Conservation (phyloP, 2,888 invertebrate species). For the Escarpia spicata region DNA sequence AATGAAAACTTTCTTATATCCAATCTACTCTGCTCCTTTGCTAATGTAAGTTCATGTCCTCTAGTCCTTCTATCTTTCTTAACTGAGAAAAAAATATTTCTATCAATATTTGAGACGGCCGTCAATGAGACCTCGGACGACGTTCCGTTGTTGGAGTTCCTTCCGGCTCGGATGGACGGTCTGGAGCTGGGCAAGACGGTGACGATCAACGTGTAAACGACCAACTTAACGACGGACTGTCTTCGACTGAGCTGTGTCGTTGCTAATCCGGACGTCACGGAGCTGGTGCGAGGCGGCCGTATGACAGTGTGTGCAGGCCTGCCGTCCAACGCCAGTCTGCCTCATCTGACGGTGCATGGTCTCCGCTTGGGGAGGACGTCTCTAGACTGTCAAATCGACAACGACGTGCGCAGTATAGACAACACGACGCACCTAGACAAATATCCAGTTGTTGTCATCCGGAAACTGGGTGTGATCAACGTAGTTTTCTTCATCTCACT, state of each 20-base stretch:
- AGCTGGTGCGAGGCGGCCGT: not conserved
- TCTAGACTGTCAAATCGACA: not conserved
- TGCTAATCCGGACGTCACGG: not conserved
- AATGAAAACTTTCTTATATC: too few species aligned
- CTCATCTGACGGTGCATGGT: not conserved
- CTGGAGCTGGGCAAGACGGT: not conserved
- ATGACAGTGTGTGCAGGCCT: constrained; percentile 23
- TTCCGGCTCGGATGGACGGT: not conserved
- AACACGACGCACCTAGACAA: not conserved
- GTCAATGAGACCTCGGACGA: not conserved
- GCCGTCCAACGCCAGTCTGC: not conserved
- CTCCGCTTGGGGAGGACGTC: not conserved
- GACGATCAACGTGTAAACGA: not conserved
- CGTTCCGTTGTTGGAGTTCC: not conserved
- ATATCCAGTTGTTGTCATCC: not conserved
- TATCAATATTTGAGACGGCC: too few species aligned
- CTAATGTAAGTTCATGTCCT: too few species aligned
- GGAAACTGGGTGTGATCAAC: constrained; percentile 26
- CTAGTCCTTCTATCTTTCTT: too few species aligned
- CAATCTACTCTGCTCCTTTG: too few species aligned
- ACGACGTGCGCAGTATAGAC: not conserved
- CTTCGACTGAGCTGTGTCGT: not conserved
- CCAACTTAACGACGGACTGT: not conserved
- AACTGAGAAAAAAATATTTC: too few species aligned
- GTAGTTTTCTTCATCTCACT: constrained; percentile 60